These are phyloP conservation scores for Elaeidobius kamerunicus DNA, from an alignment of 2,888 invertebrate species.

Conservation along the genomic window DNA sequence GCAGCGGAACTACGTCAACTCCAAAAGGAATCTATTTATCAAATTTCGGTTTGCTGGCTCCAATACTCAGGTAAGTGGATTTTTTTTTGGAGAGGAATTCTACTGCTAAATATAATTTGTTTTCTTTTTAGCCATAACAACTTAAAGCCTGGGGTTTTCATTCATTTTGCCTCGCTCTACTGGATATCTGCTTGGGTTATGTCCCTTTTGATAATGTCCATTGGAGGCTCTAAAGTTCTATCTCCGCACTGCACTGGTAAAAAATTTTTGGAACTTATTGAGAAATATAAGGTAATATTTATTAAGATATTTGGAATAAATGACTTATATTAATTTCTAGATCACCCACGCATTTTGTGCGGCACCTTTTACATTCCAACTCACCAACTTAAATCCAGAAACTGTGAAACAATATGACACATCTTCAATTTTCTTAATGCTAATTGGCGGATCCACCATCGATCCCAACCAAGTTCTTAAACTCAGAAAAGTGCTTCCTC, in stretches of 20 bases:
- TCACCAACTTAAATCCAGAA: constrained; percentile 23
- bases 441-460: constrained; percentile 35
- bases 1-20: constrained; percentile 41
- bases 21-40: constrained; percentile 39
- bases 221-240: constrained; percentile 35
- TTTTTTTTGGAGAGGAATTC: no score
- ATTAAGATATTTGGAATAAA: background rate
- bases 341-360: constrained; percentile 17
- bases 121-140: constrained; percentile 15
- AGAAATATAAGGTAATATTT: constrained; percentile 37
- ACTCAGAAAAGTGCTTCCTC: constrained; percentile 38
- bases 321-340: constrained; percentile 1
- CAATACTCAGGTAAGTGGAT: no score
- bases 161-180: constrained; percentile 36
- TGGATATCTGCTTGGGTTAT: constrained; percentile 40
- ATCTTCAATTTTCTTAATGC: constrained; percentile 25
- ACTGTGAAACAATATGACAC: constrained; percentile 23
- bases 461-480: constrained; percentile 31
- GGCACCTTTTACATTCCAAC: constrained; percentile 29
- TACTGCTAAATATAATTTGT: no score
- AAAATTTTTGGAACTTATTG: constrained; percentile 30
- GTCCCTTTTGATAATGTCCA: constrained; percentile 28
- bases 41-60: constrained; percentile 11
- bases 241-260: constrained; percentile 32
- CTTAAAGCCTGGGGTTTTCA: constrained; percentile 13